These are phyloP conservation scores for Centropus unirufus DNA, from an alignment of 2,113 vertebrate species.

Conservation along the genomic window DNA sequence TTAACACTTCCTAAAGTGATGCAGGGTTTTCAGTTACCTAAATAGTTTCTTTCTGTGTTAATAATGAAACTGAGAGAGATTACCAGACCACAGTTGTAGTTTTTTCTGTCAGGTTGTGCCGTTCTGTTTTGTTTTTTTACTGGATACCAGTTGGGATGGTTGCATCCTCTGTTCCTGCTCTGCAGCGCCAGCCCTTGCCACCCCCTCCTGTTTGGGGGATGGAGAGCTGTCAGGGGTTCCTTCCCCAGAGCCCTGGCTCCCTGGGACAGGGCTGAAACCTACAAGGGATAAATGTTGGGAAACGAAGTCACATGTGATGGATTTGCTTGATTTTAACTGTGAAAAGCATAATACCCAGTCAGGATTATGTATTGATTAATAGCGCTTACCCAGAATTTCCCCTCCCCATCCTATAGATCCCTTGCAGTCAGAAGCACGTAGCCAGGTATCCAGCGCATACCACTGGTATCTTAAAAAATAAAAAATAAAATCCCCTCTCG, in stretches of 20 bases:
- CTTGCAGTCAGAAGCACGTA: neutral
- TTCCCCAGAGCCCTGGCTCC: neutral
- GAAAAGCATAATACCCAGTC: neutral
- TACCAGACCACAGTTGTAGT: neutral
- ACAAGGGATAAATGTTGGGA: neutral
- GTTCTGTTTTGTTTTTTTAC: neutral
- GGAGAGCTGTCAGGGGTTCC: neutral
- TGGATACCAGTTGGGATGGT: neutral
- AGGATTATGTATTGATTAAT: neutral
- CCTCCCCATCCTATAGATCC: neutral
- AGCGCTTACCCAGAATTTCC: neutral
- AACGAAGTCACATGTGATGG: neutral
- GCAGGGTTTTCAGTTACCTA: neutral
- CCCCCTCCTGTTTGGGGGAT: fast-evolving
- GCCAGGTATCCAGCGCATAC: neutral
- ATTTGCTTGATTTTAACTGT: neutral
- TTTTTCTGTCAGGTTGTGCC: neutral
- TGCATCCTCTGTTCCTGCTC: neutral
- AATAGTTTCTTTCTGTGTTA: neutral
- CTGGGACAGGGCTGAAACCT: neutral
- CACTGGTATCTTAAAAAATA: neutral
- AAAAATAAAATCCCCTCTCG: neutral
- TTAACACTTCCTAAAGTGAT: conserved; percentile 37
- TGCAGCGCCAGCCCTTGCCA: neutral
- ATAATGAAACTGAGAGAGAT: neutral